A percentile compares a stretch with the other conserved stretches of the same genome.
phyloP scores from a whole-genome alignment of 1,140 invertebrate species.

The Meloidogyne exigua region DNA sequence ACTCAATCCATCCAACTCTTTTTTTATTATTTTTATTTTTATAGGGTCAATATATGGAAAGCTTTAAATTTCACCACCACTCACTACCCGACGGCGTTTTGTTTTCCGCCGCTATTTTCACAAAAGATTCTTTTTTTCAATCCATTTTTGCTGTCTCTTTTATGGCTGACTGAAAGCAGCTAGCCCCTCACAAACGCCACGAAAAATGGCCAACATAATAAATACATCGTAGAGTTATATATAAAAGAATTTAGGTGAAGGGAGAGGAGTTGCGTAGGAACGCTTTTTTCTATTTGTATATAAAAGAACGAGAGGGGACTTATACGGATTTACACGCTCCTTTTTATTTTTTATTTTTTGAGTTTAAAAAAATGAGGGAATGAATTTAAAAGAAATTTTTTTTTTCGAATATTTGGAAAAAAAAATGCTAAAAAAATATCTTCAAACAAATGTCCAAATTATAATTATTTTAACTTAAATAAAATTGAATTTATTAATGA shows the following conservation, averaged over 20 bases:
- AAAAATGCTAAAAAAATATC: not conserved
- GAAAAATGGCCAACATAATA: not conserved
- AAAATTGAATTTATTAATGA: too few species aligned
- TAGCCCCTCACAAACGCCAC: not conserved
- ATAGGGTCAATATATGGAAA: slow-evolving; percentile 2
- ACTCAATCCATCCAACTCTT: not conserved
- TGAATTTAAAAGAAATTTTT: not conserved
- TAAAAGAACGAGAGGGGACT: not conserved
- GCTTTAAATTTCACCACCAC: not conserved
- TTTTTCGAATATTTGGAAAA: not conserved
- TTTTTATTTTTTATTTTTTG: not conserved
- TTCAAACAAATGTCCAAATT: not conserved
- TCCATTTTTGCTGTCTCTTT: slow-evolving; percentile 4
- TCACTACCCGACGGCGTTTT: not conserved
- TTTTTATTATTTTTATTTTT: slow-evolving; percentile 4
- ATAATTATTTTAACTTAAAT: too few species aligned
- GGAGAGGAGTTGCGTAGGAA: not conserved
- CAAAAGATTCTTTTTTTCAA: not conserved
- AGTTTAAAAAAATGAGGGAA: not conserved
- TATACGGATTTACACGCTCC: not conserved
- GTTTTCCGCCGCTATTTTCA: not conserved
- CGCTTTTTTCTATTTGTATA: not conserved
- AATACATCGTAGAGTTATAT: not conserved
- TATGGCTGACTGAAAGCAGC: not conserved
- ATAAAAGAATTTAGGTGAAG: not conserved